Conservation (phyloP, 2,113 vertebrate genomes). For the Pelodiscus sinensis region DNA sequence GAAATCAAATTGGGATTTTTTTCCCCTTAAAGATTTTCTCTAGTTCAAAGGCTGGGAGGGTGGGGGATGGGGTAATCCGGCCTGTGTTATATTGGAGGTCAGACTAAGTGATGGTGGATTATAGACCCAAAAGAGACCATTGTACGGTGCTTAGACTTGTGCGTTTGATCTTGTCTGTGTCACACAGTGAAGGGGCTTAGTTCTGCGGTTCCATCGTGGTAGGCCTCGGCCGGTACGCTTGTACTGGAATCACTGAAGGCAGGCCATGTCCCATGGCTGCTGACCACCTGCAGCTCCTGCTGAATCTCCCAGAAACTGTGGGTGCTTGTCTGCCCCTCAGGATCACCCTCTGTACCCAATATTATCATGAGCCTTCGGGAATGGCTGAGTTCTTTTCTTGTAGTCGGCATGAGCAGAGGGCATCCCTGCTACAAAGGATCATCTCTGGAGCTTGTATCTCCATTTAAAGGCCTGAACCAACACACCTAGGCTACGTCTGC, state of each 20-base stretch:
- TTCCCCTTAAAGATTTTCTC: neutral
- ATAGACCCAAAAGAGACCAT: neutral
- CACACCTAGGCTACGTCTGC: too few species aligned
- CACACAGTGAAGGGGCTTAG: neutral
- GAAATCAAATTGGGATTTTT: neutral
- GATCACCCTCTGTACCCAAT: accelerated
- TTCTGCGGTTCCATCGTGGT: neutral
- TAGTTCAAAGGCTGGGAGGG: neutral
- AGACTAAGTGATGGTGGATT: neutral
- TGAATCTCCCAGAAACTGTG: neutral
- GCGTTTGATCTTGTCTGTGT: neutral
- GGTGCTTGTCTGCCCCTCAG: accelerated
- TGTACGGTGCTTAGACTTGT: neutral
- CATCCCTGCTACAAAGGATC: accelerated
- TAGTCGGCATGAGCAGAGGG: neutral
- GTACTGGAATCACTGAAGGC: neutral
- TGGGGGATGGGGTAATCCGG: too few species aligned
- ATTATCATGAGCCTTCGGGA: accelerated
- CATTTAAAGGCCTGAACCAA: accelerated
- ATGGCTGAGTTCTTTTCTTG: neutral
- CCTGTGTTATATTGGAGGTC: neutral
- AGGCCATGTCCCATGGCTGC: accelerated
- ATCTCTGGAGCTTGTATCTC: neutral
- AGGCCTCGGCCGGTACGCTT: accelerated
- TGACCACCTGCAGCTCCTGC: accelerated